phyloP scores from a whole-genome alignment of 2,113 vertebrate genomes.

The Sorex fumeus region DNA sequence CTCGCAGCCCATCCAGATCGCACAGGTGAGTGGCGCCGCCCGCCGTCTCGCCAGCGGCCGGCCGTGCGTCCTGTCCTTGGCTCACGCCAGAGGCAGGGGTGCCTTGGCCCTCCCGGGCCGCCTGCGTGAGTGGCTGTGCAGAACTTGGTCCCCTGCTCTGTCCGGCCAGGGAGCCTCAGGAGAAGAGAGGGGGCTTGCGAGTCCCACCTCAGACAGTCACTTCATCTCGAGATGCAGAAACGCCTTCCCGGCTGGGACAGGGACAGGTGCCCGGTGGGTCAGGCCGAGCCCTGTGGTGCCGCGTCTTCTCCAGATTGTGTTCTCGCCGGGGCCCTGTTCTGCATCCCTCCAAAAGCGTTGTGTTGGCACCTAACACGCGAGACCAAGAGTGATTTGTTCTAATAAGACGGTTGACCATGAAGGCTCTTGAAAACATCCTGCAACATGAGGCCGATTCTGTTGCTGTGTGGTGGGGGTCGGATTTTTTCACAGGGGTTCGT shows the following conservation, averaged over 20 bases:
- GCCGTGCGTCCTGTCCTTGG: constrained; percentile 87
- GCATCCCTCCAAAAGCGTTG: neutral
- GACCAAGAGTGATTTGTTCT: neutral
- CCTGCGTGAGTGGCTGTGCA: no score
- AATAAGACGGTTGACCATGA: neutral
- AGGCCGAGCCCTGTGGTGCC: neutral
- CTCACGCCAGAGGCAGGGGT: constrained; percentile 75
- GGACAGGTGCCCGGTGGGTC: neutral
- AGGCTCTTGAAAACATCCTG: neutral
- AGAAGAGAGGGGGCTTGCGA: neutral
- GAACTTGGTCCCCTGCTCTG: neutral
- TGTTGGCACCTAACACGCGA: neutral
- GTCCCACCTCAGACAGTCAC: neutral
- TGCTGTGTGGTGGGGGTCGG: neutral
- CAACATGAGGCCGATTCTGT: neutral
- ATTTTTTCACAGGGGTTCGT: constrained; percentile 34
- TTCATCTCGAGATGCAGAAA: neutral
- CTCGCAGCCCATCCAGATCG: constrained; percentile 98
- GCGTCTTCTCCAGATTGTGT: neutral
- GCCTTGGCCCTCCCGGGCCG: neutral
- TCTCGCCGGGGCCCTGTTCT: constrained; percentile 37
- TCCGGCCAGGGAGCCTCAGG: neutral
- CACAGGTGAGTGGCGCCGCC: constrained; percentile 89
- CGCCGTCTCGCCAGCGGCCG: constrained; percentile 62
- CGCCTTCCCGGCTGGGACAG: neutral